Conservation (phyloP, 1,140 invertebrate genomes). For the Drosophila melanica region DNA sequence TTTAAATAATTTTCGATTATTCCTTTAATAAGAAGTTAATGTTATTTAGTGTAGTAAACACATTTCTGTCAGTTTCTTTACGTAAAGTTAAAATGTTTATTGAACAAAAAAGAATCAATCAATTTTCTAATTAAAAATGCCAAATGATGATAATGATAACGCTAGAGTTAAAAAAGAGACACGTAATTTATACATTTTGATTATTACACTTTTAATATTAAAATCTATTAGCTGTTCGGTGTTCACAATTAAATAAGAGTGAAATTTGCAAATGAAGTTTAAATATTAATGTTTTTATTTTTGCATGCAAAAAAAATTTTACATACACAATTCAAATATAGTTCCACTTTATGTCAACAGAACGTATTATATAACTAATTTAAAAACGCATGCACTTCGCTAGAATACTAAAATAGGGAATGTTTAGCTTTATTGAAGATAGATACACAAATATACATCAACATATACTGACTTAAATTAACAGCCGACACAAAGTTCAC, state of each 20-base stretch:
- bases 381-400: constrained; percentile 16
- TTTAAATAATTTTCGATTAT: not conserved
- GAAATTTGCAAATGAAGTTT: not conserved
- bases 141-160: too few species aligned
- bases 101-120: too few species aligned
- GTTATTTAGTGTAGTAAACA: too few species aligned
- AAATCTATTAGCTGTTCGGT: too few species aligned
- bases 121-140: too few species aligned
- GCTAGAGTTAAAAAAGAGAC: too few species aligned
- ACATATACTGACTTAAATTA: not conserved
- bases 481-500: not conserved
- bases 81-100: too few species aligned
- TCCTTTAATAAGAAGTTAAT: too few species aligned
- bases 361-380: too few species aligned
- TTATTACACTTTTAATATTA: too few species aligned
- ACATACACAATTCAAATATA: not conserved
- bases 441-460: not conserved
- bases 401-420: not conserved
- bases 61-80: too few species aligned
- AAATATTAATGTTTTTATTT: not conserved
- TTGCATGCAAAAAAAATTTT: constrained; percentile 11
- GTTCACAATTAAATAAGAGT: not conserved
- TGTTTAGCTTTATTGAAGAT: not conserved
- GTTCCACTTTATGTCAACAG: not conserved
- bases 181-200: too few species aligned